Base-by-base conservation (phyloP, 2,113 vertebrate species). In the Pardalotus punctatus region DNA sequence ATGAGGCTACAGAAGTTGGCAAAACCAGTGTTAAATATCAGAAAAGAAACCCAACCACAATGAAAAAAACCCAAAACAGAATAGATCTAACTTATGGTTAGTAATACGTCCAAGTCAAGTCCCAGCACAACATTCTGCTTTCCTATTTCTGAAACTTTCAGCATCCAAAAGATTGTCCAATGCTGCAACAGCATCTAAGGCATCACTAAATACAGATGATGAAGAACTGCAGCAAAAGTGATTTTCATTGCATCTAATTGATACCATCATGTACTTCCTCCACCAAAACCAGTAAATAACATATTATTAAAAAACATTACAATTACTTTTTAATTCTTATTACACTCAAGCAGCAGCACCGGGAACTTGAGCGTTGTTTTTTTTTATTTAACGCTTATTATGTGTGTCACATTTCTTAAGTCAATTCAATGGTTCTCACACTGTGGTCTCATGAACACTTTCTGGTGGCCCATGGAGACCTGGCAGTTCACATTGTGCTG, bases 391-490 rank as follows among this genome's bases (percentile, higher is more conserved):
- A 89, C 3, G 61, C 25, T 88, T 83, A 58, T 83, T 86, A 88
- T 73, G 76, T 21, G 50, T 84, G 78, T 76, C 78, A 91, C 73
- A 80, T 91, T 93, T 93, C 93, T 95, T 60, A 66, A 95, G 76
- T 81, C 72, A 89, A 40, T 64, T 87, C 78, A 89, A 85, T 10
- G n/a, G 40, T 62, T 93, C 93, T 94, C 84, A 82, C 84, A 65
- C n/a, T 91, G 93, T 87, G 93, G 93, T 91, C 89, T 95, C 87
- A 74, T 51, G 89, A 93, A 72, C 61, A 33, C 87, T 95, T 94
- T 93, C 84, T 96, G 93, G 89, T 95, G 89, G 86, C 95, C 94
- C 91, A 66, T 0, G 16, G 94, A 97, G 95, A 97, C 91, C 78
- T 95, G 94, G 96, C 95, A 91, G 76, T 48, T 90, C 88, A 64